phyloP scores from a whole-genome alignment of 2,797 vertebrate species.

The Macrochelys suwanniensis region DNA sequence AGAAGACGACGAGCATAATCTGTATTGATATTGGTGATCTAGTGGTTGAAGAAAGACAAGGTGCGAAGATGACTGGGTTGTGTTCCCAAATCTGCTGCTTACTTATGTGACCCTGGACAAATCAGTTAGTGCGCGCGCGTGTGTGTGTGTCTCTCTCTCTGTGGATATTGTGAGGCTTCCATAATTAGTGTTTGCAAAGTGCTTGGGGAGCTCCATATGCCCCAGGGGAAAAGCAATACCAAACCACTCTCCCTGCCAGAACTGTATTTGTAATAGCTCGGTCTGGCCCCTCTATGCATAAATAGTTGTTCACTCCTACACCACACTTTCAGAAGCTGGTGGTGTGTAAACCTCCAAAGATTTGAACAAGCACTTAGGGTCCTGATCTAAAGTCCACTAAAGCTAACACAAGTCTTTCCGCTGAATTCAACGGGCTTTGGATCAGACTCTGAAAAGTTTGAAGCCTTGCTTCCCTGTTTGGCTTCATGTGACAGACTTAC shows the following conservation, averaged over 20 bases:
- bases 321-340: not conserved
- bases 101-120: not conserved
- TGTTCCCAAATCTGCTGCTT: not conserved
- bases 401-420: not conserved
- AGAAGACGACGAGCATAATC: not conserved
- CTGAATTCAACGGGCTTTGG: accelerated
- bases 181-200: not conserved
- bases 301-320: not conserved
- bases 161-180: not conserved
- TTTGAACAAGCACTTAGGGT: not conserved
- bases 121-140: not conserved
- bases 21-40: not conserved
- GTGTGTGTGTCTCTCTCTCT: no score
- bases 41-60: not conserved
- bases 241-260: not conserved
- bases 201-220: not conserved
- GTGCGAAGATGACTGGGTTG: not conserved
- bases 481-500: not conserved
- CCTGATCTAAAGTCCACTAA: not conserved
- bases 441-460: not conserved
- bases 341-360: not conserved
- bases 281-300: not conserved
- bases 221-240: not conserved
- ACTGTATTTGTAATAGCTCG: not conserved
- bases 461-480: not conserved